Evolutionary conservation across 2,888 invertebrate genomes (phyloP), one percentile per base, ranked within the genome.

Genomic region (Ecliptopera silaceata): DNA sequence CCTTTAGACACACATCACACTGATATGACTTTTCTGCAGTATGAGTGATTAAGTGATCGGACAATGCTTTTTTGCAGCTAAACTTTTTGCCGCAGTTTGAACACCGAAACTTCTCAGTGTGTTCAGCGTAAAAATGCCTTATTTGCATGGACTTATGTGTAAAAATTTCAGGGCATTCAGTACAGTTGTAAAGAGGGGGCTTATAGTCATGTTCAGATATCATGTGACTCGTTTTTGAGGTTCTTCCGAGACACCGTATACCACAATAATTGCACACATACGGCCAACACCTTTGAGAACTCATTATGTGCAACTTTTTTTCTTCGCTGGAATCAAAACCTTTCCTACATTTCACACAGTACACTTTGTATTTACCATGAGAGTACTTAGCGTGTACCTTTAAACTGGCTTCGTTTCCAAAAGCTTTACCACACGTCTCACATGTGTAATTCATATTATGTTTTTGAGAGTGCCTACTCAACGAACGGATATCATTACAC

Each of bases 81-180:
- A 64, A 66, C 5, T 34, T 61, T 12, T 52, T 65, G 18, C 58
- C 61, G 15, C 68, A 68, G 39, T 58, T 53, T 1, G 56, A 20
- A 31, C 66, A 65, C 17, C 57, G 43, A 34, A 58, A 58, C 38
- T 63, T 63, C 5, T 69, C 58, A 1, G 68, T 66, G 43, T 75
- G 75, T 5, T 52, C 31, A 5, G 66, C 52, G 22, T 65, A 68
- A 34, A 71, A 73, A 50, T 75, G 75, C 1, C 54, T 55, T 6
- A 64, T 58, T 22, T 65, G 72, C 43, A 59, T 61, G 10, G 50
- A 56, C 18, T 66, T 64, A n/a, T 59, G 61, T 1, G 55, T 56
- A 26, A 77, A 76, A 8, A 70, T 64, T 4, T 69, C 66, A 1
- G 66, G 56, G 36, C 79, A 79, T 45, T 77, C 73, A 1, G 71